Base-by-base conservation (phyloP, 1,140 invertebrate genomes). In the Drosophila kanapiae region DNA sequence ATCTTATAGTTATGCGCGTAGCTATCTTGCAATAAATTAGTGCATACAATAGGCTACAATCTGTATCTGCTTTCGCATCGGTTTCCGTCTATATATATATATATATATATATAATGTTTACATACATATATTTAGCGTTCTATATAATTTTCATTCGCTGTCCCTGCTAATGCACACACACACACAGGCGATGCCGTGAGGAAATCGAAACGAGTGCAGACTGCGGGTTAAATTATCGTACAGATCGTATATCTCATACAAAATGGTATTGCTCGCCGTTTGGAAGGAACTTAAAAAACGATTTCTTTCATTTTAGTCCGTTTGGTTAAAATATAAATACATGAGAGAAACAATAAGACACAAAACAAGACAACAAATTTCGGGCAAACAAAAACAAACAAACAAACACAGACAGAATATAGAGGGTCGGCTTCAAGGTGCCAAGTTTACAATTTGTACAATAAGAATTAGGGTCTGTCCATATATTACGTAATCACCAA, bases 21-120 rank as follows among this genome's bases (percentile, higher is more conserved):
- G 82, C 82, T 86, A 71, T 61, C 62, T 74, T 85, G 82, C 82
- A 75, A 85, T 81, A 85, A 81, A 81, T 85, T 81, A 81, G 63
- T 84, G 82, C 80, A 82, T 78, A 78, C 68, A 78, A 82, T 82
- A 61, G 75, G 75, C 74, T 78, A 68, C 63, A 71, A 77, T 84
- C 67, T 61, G 71, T 82, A 58, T 82, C 67, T 54, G 47, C 61
- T 47, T 58, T 27, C 51, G 51, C 58, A 23, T 81, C 67, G 48
- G 51, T 62, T 57, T 58, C 33, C 53, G 51, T 75, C 35, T 58
- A 53, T 58, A 53, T 67, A 58, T 74, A 47, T 67, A 23, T 51
- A n/a, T n/a, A n/a, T n/a, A n/a, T n/a, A 64, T 54, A 51, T 64
- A 49, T 71, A 33, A 65, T 64, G 51, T 76, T 47, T 72, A 62